Evolutionary conservation across 2,888 invertebrate species (phyloP).

Genomic region (Epirrita christyi): DNA sequence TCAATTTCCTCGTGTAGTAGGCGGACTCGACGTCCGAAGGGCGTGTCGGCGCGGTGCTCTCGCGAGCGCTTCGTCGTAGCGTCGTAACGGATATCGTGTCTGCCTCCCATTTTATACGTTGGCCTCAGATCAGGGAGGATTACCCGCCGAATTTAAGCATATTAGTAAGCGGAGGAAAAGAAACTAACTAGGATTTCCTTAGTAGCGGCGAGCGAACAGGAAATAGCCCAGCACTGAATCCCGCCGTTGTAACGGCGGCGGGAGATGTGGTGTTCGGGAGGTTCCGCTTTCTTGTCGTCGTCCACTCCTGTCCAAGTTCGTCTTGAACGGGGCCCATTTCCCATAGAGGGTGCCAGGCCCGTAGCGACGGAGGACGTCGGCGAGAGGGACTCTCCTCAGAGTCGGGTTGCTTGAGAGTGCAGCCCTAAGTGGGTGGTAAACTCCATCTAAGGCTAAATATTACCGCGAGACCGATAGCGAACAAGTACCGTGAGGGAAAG

Average conservation of each 20-base stretch:
- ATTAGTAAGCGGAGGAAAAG: conserved; percentile 89
- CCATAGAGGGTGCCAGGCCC: conserved; percentile 83
- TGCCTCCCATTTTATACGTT: conserved; percentile 1
- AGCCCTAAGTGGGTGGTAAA: conserved; percentile 87
- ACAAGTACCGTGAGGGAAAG: conserved; percentile 89
- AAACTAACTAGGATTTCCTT: conserved; percentile 77
- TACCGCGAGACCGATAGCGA: conserved; percentile 87
- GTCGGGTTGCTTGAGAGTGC: conserved; percentile 86
- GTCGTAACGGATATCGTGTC: too few species aligned
- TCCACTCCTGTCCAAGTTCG: conserved; percentile 28
- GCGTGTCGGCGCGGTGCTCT: too few species aligned
- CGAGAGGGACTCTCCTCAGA: conserved; percentile 56
- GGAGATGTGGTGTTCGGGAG: not conserved
- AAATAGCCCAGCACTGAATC: conserved; percentile 66
- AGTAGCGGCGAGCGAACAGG: conserved; percentile 50
- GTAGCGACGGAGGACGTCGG: conserved; percentile 61
- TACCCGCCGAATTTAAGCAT: conserved; percentile 71
- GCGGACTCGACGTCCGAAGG: too few species aligned
- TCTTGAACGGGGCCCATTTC: conserved; percentile 79
- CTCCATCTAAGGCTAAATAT: conserved; percentile 85
- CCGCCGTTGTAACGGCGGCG: conserved; percentile 57
- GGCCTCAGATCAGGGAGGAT: conserved; percentile 41
- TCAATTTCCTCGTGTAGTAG: too few species aligned
- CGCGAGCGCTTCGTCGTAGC: too few species aligned
- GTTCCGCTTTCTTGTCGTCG: not conserved